phyloP scores from a whole-genome alignment of 1,140 invertebrate species.

The Scaptomyza graminum region DNA sequence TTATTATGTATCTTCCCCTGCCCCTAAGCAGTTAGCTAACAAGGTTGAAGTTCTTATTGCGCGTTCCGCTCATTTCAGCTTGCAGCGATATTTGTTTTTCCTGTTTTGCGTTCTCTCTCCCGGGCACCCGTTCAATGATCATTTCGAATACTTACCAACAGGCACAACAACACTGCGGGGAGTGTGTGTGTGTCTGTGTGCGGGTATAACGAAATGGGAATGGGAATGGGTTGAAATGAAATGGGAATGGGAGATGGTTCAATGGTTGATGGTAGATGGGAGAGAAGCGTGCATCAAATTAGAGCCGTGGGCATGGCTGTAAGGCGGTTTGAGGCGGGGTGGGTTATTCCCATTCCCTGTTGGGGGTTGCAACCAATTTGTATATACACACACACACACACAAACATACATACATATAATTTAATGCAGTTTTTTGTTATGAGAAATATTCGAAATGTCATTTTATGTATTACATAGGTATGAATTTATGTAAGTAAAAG shows the following conservation, averaged over 20 bases:
- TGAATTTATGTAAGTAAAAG: conserved; percentile 3
- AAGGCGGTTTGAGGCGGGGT: conserved; percentile 30
- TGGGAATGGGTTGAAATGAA: too few relatives aligned
- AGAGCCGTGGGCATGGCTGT: conserved; percentile 27
- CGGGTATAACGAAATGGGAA: neutral
- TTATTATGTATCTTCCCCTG: conserved; percentile 26
- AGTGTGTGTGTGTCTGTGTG: conserved; percentile 7
- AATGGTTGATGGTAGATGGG: conserved; percentile 18
- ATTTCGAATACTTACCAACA: conserved; percentile 50
- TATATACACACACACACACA: conserved; percentile 30
- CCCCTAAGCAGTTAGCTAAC: neutral
- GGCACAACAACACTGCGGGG: conserved; percentile 35
- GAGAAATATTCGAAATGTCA: conserved; percentile 48
- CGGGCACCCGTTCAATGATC: conserved; percentile 47
- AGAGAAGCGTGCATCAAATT: conserved; percentile 45
- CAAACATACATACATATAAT: conserved; percentile 19
- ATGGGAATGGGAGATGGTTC: conserved; percentile 4
- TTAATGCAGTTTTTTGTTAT: conserved; percentile 62
- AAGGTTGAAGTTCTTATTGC: conserved; percentile 2
- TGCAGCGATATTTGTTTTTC: conserved; percentile 20
- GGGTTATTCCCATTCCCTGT: conserved; percentile 8
- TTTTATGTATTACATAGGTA: conserved; percentile 36
- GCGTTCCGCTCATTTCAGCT: conserved; percentile 10
- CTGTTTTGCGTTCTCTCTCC: conserved; percentile 8
- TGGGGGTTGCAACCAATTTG: conserved; percentile 69